phyloP scores from a whole-genome alignment of 2,797 vertebrate species.

The Dendrocincla fuliginosa region DNA sequence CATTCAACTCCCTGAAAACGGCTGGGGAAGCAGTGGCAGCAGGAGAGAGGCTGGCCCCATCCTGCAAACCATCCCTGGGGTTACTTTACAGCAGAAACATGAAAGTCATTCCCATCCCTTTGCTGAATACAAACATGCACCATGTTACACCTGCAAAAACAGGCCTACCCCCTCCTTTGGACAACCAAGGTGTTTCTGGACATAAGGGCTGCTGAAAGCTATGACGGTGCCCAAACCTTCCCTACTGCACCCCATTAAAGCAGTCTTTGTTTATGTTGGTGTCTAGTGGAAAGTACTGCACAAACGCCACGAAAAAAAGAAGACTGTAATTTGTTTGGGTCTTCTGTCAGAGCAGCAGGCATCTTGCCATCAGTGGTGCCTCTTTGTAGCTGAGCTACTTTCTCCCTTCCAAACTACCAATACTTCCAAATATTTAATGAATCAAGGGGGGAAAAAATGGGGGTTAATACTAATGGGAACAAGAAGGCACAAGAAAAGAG shows the following conservation, averaged over 20 bases:
- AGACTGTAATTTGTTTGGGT: conserved; percentile 9
- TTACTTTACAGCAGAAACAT: neutral
- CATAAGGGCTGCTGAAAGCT: neutral
- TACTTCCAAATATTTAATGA: neutral
- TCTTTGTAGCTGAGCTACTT: neutral
- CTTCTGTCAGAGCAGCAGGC: conserved; percentile 30
- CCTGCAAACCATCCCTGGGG: neutral
- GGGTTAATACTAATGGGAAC: neutral
- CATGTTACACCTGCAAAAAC: neutral
- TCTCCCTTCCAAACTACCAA: neutral
- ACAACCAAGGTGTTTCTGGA: neutral
- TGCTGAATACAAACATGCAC: neutral
- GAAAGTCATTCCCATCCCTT: neutral
- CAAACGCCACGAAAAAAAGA: neutral
- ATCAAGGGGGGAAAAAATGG: neutral
- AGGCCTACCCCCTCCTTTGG: neutral
- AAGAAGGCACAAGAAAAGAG: neutral
- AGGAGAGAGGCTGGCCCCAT: neutral
- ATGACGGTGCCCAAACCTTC: neutral
- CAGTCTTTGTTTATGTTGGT: neutral
- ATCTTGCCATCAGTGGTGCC: neutral
- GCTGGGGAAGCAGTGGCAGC: neutral
- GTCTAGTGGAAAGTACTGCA: neutral
- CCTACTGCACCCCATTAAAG: neutral
- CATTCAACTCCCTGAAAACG: conserved; percentile 44